phyloP scores from a whole-genome alignment of 1,140 invertebrate species.

The Drosophila serrata region DNA sequence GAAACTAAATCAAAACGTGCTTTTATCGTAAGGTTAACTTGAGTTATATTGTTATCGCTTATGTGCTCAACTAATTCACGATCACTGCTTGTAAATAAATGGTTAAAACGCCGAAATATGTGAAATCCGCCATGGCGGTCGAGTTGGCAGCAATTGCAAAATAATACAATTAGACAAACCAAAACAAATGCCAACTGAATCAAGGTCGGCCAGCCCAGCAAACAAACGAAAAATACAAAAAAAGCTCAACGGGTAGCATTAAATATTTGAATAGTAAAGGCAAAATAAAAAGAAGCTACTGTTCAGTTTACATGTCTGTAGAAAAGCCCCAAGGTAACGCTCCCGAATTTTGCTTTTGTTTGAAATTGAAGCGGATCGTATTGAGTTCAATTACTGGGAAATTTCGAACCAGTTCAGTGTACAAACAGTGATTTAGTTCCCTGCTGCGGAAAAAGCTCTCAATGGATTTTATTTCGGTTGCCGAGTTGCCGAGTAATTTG shows the following conservation, averaged over 20 bases:
- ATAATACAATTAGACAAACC: constrained; percentile 73
- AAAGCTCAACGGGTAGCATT: constrained; percentile 22
- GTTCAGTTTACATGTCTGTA: constrained; percentile 25
- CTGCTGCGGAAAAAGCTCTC: neutral
- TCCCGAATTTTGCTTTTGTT: constrained; percentile 12
- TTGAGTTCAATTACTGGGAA: constrained; percentile 14
- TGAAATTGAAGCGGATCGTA: neutral
- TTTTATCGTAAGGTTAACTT: neutral
- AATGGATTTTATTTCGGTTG: neutral
- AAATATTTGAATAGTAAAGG: constrained; percentile 31
- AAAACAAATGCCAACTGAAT: constrained; percentile 52
- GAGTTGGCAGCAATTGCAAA: constrained; percentile 68
- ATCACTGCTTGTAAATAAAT: constrained; percentile 53
- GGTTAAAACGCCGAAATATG: constrained; percentile 53
- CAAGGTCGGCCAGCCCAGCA: constrained; percentile 35
- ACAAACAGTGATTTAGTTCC: neutral
- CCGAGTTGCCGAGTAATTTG: neutral
- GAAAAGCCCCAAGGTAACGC: constrained; percentile 29
- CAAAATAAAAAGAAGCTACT: constrained; percentile 44
- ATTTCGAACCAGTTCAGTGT: neutral
- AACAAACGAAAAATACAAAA: constrained; percentile 21
- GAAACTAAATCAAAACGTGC: constrained; percentile 4
- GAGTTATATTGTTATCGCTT: constrained; percentile 19
- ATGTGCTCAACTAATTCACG: constrained; percentile 51
- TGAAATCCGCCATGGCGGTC: constrained; percentile 40